Evolutionary conservation across 2,888 invertebrate species (phyloP).

Genomic region (Leptarthrus brevirostris): DNA sequence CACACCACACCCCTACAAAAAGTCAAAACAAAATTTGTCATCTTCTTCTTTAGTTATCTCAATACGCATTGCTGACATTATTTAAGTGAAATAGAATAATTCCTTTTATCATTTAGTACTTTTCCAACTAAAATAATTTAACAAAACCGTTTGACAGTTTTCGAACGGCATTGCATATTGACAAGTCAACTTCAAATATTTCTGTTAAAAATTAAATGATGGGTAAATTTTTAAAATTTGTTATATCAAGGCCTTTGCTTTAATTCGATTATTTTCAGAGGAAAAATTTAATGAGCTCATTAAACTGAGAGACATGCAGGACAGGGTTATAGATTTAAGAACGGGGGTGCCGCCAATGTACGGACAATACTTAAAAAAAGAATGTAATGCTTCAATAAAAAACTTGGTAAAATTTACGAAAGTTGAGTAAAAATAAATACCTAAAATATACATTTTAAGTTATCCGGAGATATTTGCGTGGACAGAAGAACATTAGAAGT

Average conservation of each 20-base stretch:
- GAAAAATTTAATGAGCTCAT: conserved; percentile 60
- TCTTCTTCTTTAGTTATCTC: no score
- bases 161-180: background rate
- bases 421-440: background rate
- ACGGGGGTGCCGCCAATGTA: conserved; percentile 57
- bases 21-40: no score
- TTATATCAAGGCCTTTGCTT: background rate
- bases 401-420: conserved; percentile 57
- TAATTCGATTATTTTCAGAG: conserved; percentile 56
- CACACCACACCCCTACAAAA: no score
- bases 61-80: no score
- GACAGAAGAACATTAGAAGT: background rate
- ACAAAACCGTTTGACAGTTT: no score
- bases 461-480: conserved; percentile 7
- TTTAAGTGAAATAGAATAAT: no score
- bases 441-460: background rate
- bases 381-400: conserved; percentile 58
- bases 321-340: conserved; percentile 57
- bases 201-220: background rate
- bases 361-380: conserved; percentile 58
- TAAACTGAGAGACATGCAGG: conserved; percentile 58
- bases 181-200: background rate
- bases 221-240: background rate
- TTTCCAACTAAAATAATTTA: no score
- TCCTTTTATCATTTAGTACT: no score